Percentiles rank a stretch among this genome's conserved stretches.
These are phyloP conservation scores for Siniperca undulata DNA, from an alignment of 2,797 vertebrate species.

Conservation along the genomic window DNA sequence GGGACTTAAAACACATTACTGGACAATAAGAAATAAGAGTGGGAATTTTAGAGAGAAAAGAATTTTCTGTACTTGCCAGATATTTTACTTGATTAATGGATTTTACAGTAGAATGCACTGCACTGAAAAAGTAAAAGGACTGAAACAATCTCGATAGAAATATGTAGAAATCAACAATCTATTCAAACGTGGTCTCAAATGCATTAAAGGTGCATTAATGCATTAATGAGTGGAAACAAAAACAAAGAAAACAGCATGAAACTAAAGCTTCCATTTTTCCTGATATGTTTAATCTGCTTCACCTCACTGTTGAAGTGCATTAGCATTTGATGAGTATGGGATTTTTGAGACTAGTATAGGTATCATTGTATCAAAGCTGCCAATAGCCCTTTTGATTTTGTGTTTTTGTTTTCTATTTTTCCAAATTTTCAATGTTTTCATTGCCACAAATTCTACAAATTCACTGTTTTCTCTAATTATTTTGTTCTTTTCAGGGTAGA, in stretches of 20 bases:
- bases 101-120: neutral
- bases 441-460: neutral
- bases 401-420: neutral
- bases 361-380: neutral
- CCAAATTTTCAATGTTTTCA: neutral
- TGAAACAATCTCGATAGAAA: neutral
- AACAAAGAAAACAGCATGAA: neutral
- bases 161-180: constrained; percentile 36
- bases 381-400: neutral
- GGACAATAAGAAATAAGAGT: constrained; percentile 37
- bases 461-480: neutral
- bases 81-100: constrained; percentile 40
- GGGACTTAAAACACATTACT: constrained; percentile 36
- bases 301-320: neutral
- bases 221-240: constrained; percentile 11
- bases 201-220: constrained; percentile 9
- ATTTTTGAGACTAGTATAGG: neutral
- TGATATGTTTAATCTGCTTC: neutral
- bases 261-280: neutral
- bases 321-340: neutral
- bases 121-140: constrained; percentile 1
- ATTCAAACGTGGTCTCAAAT: neutral
- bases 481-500: neutral
- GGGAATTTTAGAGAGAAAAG: constrained; percentile 10
- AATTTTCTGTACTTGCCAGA: constrained; percentile 12